A percentile compares a stretch with the other conserved stretches of the same genome.
phyloP scores from a whole-genome alignment of 2,113 vertebrate genomes.

The Dunckerocampus dactyliophorus region DNA sequence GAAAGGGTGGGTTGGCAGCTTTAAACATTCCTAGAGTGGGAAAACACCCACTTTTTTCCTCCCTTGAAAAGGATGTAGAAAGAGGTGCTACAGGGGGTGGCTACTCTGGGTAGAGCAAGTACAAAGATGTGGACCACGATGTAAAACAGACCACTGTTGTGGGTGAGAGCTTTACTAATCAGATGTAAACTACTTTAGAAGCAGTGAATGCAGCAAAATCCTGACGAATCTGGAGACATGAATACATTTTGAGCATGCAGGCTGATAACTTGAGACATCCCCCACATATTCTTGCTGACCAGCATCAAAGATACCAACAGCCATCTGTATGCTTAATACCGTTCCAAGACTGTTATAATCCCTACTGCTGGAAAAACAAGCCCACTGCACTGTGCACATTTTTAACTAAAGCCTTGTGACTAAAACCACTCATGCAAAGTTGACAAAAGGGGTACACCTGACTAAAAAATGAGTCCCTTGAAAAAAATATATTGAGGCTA shows the following conservation, averaged over 20 bases:
- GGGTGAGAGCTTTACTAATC: neutral
- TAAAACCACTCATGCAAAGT: constrained; percentile 4
- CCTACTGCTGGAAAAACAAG: constrained; percentile 42
- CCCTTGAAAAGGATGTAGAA: constrained; percentile 1
- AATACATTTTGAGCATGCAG: constrained; percentile 2
- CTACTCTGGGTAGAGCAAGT: no score
- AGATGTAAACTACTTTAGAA: neutral
- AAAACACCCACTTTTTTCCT: constrained; percentile 6
- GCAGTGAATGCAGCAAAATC: neutral
- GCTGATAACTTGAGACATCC: constrained; percentile 25
- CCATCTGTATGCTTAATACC: constrained; percentile 59
- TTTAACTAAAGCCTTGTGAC: constrained; percentile 4
- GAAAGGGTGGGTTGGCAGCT: neutral
- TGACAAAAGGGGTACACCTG: neutral
- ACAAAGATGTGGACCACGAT: neutral
- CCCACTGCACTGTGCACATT: constrained; percentile 10
- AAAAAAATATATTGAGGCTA: no score
- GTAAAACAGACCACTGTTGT: neutral
- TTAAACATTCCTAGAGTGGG: constrained; percentile 2
- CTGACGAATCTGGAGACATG: neutral
- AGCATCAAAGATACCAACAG: constrained; percentile 37
- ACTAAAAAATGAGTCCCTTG: no score
- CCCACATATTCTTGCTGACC: constrained; percentile 31
- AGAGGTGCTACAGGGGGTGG: neutral
- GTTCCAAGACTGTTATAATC: constrained; percentile 59